Percentiles rank a stretch among this genome's conserved stretches.
phyloP scores from a whole-genome alignment of 2,888 invertebrate genomes.

The Anodontia alba region DNA sequence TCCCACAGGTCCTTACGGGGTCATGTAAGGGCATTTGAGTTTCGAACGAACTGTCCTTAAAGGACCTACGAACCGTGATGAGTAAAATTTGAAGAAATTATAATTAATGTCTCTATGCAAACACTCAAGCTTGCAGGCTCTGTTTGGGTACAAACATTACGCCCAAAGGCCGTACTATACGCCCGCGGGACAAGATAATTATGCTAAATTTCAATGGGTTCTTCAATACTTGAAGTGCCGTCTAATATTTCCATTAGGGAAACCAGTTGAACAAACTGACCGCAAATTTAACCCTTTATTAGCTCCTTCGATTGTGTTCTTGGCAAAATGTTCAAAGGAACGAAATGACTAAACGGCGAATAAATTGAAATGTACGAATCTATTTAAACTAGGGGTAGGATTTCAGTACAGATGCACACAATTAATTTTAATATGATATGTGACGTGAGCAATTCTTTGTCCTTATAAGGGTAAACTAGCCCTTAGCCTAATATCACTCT shows the following conservation, averaged over 20 bases:
- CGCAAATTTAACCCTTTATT: conserved; percentile 18
- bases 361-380: background rate
- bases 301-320: background rate
- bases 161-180: conserved; percentile 8
- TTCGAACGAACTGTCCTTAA: conserved; percentile 10
- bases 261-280: background rate
- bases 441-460: no score
- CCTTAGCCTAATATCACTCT: no score
- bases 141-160: background rate
- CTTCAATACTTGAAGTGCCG: conserved; percentile 2
- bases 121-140: background rate
- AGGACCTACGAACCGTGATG: background rate
- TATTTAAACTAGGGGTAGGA: background rate
- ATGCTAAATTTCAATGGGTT: background rate
- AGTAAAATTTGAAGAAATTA: background rate
- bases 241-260: conserved; percentile 13
- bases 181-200: conserved; percentile 4
- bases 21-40: background rate
- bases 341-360: background rate
- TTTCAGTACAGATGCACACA: background rate
- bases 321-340: background rate
- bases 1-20: conserved; percentile 3
- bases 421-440: background rate
- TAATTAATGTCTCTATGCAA: background rate
- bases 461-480: no score